phyloP scores from a whole-genome alignment of 1,140 invertebrate species.

The Aethina tumida region DNA sequence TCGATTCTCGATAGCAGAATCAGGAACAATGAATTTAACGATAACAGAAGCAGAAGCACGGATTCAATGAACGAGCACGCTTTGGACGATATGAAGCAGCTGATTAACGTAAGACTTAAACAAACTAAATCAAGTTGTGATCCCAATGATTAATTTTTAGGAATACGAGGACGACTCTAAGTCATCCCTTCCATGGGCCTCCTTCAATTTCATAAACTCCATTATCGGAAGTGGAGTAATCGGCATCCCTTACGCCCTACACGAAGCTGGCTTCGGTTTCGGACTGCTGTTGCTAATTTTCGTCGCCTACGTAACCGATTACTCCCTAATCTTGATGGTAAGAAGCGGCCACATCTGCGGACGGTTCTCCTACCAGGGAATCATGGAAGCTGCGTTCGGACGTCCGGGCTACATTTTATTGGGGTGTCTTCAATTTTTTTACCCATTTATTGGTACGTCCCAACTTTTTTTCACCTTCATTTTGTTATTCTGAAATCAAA shows the following conservation, averaged over 20 bases:
- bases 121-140: constrained; percentile 2
- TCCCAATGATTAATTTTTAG: too few species aligned
- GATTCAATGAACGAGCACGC: constrained; percentile 41
- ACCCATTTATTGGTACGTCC: constrained; percentile 73
- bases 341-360: constrained; percentile 70
- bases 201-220: constrained; percentile 90
- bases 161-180: constrained; percentile 43
- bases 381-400: constrained; percentile 77
- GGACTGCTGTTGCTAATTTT: constrained; percentile 64
- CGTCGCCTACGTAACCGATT: constrained; percentile 73
- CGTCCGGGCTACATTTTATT: constrained; percentile 68
- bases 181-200: constrained; percentile 63
- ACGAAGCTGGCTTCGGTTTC: constrained; percentile 70
- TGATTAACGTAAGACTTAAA: constrained; percentile 39
- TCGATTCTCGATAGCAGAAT: constrained; percentile 21
- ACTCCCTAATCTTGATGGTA: constrained; percentile 75
- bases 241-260: constrained; percentile 76
- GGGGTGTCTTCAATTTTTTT: constrained; percentile 70
- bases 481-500: background rate
- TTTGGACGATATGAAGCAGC: constrained; percentile 45
- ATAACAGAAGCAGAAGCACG: constrained; percentile 38
- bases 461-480: constrained; percentile 1
- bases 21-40: constrained; percentile 14
- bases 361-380: constrained; percentile 73
- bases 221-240: constrained; percentile 86